Conservation (phyloP, 2,113 vertebrate genomes). For the Gracilinanus agilis region DNA sequence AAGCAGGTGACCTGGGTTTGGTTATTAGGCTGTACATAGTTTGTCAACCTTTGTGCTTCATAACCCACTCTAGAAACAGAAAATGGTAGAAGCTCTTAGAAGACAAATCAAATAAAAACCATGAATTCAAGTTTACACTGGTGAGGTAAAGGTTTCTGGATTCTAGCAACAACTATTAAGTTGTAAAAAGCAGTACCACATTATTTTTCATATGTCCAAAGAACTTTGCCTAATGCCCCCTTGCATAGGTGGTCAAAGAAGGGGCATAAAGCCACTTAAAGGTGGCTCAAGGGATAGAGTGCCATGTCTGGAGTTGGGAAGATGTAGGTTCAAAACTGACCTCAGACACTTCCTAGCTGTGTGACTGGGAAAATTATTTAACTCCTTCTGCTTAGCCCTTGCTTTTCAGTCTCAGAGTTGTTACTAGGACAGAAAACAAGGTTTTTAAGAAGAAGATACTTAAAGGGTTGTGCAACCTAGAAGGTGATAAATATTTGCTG, state of each 20-base stretch:
- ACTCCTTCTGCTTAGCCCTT: no score
- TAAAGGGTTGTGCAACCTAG: not conserved
- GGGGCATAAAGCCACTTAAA: no score
- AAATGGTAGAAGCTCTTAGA: not conserved
- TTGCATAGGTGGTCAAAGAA: not conserved
- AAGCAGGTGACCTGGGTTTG: not conserved
- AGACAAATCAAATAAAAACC: not conserved
- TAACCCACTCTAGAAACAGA: constrained; percentile 14
- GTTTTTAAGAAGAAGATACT: not conserved
- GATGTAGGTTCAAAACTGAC: no score
- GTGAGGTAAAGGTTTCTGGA: not conserved
- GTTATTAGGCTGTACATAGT: not conserved
- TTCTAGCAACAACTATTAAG: not conserved
- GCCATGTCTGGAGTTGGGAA: no score
- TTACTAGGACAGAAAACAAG: no score
- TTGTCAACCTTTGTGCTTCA: not conserved
- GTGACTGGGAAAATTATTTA: no score
- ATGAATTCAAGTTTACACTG: not conserved
- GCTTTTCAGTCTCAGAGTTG: no score
- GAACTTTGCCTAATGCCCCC: not conserved
- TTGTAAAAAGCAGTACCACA: not conserved
- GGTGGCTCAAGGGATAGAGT: no score
- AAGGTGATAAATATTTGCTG: not conserved
- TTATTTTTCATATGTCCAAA: not conserved
- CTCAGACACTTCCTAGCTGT: no score